phyloP scores from a whole-genome alignment of 2,888 invertebrate species.

The Pollenia angustigena region DNA sequence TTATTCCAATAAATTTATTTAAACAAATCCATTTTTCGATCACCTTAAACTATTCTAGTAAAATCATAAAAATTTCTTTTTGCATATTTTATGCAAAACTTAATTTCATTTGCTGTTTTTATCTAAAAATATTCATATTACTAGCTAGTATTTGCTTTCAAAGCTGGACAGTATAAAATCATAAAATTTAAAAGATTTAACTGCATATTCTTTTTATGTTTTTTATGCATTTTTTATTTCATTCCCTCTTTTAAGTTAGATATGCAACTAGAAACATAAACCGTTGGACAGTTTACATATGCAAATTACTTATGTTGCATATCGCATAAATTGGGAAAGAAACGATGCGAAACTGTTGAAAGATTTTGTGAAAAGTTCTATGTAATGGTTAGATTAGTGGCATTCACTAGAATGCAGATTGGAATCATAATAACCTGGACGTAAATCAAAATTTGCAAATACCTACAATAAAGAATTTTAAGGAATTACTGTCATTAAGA shows the following conservation, averaged over 20 bases:
- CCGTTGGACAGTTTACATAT: conserved; percentile 43
- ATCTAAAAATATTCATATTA: not conserved
- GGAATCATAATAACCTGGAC: too few relatives aligned
- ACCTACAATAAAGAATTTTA: too few relatives aligned
- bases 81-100: conserved; percentile 6
- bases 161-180: conserved; percentile 45
- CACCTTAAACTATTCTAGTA: not conserved
- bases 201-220: conserved; percentile 10
- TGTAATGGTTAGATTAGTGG: not conserved
- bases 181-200: conserved; percentile 50
- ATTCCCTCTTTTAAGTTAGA: not conserved
- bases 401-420: too few relatives aligned
- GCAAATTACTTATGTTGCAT: conserved; percentile 26
- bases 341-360: not conserved
- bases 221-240: conserved; percentile 14
- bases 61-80: conserved; percentile 15
- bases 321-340: not conserved
- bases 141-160: conserved; percentile 32
- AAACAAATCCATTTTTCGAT: not conserved
- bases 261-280: conserved; percentile 33
- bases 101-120: not conserved
- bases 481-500: too few relatives aligned
- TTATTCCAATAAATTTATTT: not conserved
- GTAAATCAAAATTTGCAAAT: too few relatives aligned
- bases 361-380: not conserved